Base-by-base conservation (phyloP, 2,113 vertebrate species). In the Campylorhamphus procurvoides region DNA sequence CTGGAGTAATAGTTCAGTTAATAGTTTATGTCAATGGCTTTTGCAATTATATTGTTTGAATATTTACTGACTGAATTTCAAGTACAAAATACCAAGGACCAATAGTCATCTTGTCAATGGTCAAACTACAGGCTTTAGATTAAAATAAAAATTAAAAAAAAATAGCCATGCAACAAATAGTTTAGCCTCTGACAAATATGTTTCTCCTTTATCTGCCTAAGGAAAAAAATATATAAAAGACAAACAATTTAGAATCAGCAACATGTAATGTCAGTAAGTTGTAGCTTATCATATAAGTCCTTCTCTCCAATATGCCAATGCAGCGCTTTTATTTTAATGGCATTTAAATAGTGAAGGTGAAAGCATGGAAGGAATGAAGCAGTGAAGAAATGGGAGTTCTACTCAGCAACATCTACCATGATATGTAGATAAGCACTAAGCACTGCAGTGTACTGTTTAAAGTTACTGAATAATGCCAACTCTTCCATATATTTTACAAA, bases 321-420 rank as follows among this genome's bases (percentile, higher is more conserved):
- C 3, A 58, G 2, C 9, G 5, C 5, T 73, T 24, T 42, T 55
- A 67, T 79, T 85, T 85, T 37, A 55, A 37, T 42, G 25, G 0
- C 10, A 76, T 64, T 58, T 40, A 52, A 75, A 60, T 62, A 5
- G 3, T 71, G 25, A 72, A 80, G 12, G 9, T 31, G 56, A 78
- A 60, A 4, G 2, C 44, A 22, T 49, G 44, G 24, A 82, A 85
- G 14, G 9, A 76, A 63, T 40, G 16, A 59, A 53, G 17, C 5
- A 8, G 8, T 40, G 22, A 88, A 66, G 27, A 29, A 84, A 75
- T 33, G 8, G 31, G 35, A 83, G 20, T 63, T 84, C 16, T 33
- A 8, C 28, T 62, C 28, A 11, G 3, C 44, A 9, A 39, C 4
- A 47, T 47, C 15, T 39, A 16, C 0, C 0, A 33, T 33, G 24